Conservation (phyloP, 1,140 invertebrate species). For the Drosophila bocki region DNA sequence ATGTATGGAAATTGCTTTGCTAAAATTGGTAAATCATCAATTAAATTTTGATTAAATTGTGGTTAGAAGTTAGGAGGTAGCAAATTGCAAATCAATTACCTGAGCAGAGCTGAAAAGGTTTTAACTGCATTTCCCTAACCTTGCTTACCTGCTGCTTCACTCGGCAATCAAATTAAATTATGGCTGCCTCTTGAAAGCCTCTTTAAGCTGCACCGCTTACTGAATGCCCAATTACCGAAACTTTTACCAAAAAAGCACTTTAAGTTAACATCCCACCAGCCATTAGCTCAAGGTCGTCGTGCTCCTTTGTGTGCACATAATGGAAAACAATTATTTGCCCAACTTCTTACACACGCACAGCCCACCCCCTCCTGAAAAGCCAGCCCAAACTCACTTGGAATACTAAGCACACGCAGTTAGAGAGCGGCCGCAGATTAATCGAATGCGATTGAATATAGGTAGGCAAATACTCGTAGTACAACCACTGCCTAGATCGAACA, state of each 20-base stretch:
- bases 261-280: conserved; percentile 26
- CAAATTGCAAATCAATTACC: not conserved
- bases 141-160: conserved; percentile 7
- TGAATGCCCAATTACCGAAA: conserved; percentile 39
- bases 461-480: conserved; percentile 23
- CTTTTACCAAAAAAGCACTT: conserved; percentile 32
- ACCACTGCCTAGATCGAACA: conserved; percentile 7
- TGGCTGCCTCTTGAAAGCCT: conserved; percentile 14
- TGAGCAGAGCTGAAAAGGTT: not conserved
- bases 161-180: conserved; percentile 14
- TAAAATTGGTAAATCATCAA: conserved; percentile 15
- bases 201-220: conserved; percentile 21
- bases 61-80: not conserved
- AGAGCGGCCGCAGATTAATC: conserved; percentile 30
- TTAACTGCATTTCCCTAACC: conserved; percentile 8
- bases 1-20: not conserved
- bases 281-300: conserved; percentile 38
- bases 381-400: conserved; percentile 4
- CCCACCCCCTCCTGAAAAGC: not conserved
- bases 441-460: conserved; percentile 41
- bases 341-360: conserved; percentile 33
- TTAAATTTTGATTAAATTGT: conserved; percentile 5
- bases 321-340: conserved; percentile 63
- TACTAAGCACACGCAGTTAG: conserved; percentile 12
- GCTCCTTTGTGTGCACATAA: conserved; percentile 48